Percentiles rank a stretch among this genome's conserved stretches.
These are phyloP conservation scores for Excalfactoria chinensis DNA, from an alignment of 2,113 vertebrate genomes.

Conservation along the genomic window DNA sequence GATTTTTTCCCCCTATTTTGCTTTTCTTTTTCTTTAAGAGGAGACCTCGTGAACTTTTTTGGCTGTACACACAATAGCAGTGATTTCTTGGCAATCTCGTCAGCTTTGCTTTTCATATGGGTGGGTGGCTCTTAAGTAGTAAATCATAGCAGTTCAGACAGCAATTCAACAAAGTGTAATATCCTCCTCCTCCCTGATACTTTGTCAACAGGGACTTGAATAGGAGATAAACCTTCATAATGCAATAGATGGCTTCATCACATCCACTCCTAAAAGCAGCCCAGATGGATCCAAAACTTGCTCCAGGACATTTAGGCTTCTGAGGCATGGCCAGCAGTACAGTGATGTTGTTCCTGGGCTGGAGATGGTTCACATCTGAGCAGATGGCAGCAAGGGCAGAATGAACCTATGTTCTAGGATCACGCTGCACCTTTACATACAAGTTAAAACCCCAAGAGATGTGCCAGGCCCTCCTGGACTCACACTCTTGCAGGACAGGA, in stretches of 20 bases:
- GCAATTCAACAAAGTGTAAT: background rate
- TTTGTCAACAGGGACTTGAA: background rate
- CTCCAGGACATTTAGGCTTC: background rate
- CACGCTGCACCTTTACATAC: background rate
- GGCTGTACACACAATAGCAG: background rate
- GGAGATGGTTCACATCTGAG: background rate
- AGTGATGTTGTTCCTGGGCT: background rate
- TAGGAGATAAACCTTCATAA: too few species aligned
- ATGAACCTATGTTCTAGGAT: background rate
- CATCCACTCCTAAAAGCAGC: background rate
- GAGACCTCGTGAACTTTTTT: background rate
- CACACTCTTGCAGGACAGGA: background rate
- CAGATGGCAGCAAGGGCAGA: background rate
- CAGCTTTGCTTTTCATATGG: background rate
- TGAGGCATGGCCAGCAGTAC: background rate
- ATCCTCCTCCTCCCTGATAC: background rate
- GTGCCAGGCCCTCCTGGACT: background rate
- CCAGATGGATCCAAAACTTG: background rate
- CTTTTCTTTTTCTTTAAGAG: background rate
- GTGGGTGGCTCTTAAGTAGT: background rate
- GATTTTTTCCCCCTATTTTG: background rate
- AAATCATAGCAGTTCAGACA: background rate
- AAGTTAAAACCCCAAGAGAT: background rate
- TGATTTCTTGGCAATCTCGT: slow-evolving; percentile 2
- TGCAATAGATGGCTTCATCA: background rate